A percentile compares a stretch with the other conserved stretches of the same genome.
Conservation (phyloP, 2,113 vertebrate genomes). For the Corythornis vintsioides region DNA sequence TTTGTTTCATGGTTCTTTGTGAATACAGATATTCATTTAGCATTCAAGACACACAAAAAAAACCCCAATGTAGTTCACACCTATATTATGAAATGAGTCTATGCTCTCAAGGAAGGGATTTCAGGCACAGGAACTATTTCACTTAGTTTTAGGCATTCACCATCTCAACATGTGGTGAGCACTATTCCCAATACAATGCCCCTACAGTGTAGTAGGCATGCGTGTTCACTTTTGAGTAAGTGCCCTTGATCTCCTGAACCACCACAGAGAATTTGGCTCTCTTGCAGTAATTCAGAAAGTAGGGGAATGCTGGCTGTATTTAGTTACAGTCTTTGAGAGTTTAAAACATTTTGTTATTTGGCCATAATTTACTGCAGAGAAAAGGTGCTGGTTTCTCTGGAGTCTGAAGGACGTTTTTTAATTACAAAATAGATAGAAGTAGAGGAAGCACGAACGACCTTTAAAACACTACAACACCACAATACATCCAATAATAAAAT, state of each 20-base stretch:
- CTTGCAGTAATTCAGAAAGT: slow-evolving; percentile 14
- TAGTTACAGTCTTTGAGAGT: slow-evolving; percentile 13
- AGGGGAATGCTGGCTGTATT: slow-evolving; percentile 19
- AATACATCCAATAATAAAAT: background rate
- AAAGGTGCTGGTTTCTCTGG: slow-evolving; percentile 3
- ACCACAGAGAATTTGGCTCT: slow-evolving; percentile 36
- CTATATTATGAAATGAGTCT: background rate
- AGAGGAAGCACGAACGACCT: background rate
- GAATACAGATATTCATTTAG: slow-evolving; percentile 42
- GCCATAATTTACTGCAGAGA: slow-evolving; percentile 12
- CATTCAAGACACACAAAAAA: background rate
- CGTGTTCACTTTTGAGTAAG: background rate
- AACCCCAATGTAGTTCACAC: background rate
- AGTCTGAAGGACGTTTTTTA: background rate
- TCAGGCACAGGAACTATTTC: slow-evolving; percentile 12
- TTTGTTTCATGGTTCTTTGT: slow-evolving; percentile 17
- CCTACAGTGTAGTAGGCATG: slow-evolving; percentile 20
- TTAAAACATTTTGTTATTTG: slow-evolving; percentile 47
- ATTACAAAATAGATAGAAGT: background rate
- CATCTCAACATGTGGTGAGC: background rate
- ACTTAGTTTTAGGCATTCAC: background rate
- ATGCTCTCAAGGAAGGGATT: slow-evolving; percentile 24
- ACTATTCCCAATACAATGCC: background rate
- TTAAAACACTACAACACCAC: background rate
- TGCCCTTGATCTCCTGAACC: slow-evolving; percentile 27